Base-by-base conservation (phyloP, 1,140 invertebrate genomes). In the Metopolophium dirhodum region DNA sequence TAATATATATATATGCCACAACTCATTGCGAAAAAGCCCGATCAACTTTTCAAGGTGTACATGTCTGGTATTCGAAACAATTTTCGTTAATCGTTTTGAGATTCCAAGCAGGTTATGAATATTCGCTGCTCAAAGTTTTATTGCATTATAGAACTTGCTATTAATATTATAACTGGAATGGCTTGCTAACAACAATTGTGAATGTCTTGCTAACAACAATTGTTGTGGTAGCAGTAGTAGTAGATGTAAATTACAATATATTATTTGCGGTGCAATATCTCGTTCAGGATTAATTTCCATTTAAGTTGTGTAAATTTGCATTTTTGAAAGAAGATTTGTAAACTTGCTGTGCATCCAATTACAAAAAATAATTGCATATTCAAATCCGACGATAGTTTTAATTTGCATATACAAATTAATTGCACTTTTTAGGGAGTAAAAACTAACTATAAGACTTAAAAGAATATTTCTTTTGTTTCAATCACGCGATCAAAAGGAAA, bases 301-400 rank as follows among this genome's bases (percentile, higher is more conserved):
- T 88, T 51, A 51, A 88, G 87, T 35, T 35, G 87, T 88, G n/a
- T 35, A 35, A n/a, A 88, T 88, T 88, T 88, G 87, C 87, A 88
- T 88, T 88, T 88, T 88, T 88, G 26, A 35, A 87, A 87, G 86
- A 49, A 49, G 87, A 88, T 88, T 88, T 51, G 47, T 88, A 88
- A 51, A 88, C 87, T 88, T 37, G n/a, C 30, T 89, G n/a, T 89
- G 49, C 54, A 61, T 61, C 88, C 88, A 90, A 90, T 90, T 90
- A 90, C 54, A 61, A 90, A 90, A 90, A 61, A 45, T 90, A 61
- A 90, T 61, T 90, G 54, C 54, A 61, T 90, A 90, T 90, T 90
- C 88, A 90, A 90, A 61, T 90, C 11, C 30, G 23, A 23, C n/a
- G 51, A 90, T 23, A 61, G 20, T 90, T 45, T 61, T 61, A 26